phyloP scores from a whole-genome alignment of 2,888 invertebrate species.

The Mythimna impura region DNA sequence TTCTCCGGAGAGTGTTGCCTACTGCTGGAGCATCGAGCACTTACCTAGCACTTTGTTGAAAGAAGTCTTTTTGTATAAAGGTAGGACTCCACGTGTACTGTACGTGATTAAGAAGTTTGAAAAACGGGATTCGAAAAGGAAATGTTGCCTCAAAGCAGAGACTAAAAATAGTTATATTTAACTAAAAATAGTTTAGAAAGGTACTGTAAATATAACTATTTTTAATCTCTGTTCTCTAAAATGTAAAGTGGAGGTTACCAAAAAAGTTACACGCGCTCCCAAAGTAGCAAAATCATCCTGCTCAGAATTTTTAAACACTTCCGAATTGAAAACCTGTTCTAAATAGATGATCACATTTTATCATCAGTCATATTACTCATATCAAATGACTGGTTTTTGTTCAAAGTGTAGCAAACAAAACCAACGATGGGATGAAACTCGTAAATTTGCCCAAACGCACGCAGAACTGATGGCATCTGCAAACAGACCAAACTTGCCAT shows the following conservation, averaged over 20 bases:
- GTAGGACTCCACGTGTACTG: not conserved
- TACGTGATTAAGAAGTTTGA: not conserved
- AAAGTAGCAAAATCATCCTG: not conserved
- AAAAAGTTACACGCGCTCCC: not conserved
- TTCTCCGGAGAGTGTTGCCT: conserved; percentile 56
- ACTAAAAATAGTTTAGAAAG: too few species aligned
- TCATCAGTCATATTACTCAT: not conserved
- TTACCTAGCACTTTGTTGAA: conserved; percentile 29
- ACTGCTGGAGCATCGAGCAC: conserved; percentile 37
- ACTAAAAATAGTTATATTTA: too few species aligned
- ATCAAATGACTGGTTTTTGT: not conserved
- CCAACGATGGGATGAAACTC: not conserved
- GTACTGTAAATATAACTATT: not conserved
- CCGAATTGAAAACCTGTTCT: not conserved
- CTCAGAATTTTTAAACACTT: not conserved
- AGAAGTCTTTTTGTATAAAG: conserved; percentile 16
- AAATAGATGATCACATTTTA: not conserved
- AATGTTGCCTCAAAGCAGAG: not conserved
- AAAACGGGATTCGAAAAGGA: not conserved
- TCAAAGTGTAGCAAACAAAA: not conserved
- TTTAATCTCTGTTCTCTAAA: not conserved
- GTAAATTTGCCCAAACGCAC: conserved; percentile 14
- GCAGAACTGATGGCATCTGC: conserved; percentile 36
- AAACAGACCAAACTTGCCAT: conserved; percentile 45
- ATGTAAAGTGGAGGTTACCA: not conserved